phyloP scores from a whole-genome alignment of 2,113 vertebrate genomes.

The Ia io region DNA sequence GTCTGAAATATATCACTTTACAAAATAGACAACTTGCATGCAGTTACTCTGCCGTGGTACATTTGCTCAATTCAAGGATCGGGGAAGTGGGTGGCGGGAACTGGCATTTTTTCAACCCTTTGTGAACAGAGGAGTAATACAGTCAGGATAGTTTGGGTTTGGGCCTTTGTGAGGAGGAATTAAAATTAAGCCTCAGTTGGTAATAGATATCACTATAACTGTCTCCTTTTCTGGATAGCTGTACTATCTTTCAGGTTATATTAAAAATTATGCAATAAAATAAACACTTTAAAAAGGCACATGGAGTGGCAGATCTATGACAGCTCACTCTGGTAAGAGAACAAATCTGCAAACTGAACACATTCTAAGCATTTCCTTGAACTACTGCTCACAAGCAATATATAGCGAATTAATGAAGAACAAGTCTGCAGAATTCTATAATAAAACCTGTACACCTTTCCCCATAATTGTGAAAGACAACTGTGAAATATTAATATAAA shows the following conservation, averaged over 20 bases:
- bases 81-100: background rate
- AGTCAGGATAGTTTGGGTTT: constrained; percentile 31
- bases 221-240: background rate
- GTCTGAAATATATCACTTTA: constrained; percentile 81
- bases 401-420: constrained; percentile 12
- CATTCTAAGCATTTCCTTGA: background rate
- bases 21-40: constrained; percentile 75
- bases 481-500: constrained; percentile 50
- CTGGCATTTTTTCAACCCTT: constrained; percentile 56
- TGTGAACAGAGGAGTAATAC: constrained; percentile 66
- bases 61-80: constrained; percentile 69
- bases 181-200: constrained; percentile 1
- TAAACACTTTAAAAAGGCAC: constrained; percentile 31
- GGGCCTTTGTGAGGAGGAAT: background rate
- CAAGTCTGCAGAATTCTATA: constrained; percentile 18
- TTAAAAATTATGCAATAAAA: constrained; percentile 35
- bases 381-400: constrained; percentile 42
- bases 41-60: constrained; percentile 38
- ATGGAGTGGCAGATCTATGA: background rate
- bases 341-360: constrained; percentile 45
- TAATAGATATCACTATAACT: background rate
- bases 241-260: background rate
- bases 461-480: background rate
- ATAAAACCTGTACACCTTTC: constrained; percentile 10
- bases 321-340: background rate